Percentiles rank a stretch among this genome's conserved stretches.
These are phyloP conservation scores for Pipistrellus pygmaeus DNA, from an alignment of 2,797 vertebrate genomes.

Conservation along the genomic window DNA sequence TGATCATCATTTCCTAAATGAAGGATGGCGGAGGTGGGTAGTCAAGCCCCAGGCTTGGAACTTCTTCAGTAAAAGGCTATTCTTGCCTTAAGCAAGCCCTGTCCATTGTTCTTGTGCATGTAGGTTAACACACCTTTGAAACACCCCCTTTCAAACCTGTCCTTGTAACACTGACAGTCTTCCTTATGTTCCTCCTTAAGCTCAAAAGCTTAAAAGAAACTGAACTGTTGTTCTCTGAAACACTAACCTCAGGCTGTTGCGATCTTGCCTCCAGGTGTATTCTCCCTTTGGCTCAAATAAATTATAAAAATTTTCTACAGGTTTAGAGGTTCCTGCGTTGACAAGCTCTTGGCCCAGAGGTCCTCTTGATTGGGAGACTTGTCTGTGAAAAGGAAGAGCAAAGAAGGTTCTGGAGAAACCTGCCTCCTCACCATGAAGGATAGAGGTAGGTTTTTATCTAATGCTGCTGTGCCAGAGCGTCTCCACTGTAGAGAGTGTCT, in stretches of 20 bases:
- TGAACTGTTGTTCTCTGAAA: neutral
- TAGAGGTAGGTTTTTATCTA: neutral
- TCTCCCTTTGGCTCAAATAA: neutral
- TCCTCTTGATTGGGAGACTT: neutral
- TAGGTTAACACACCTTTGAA: neutral
- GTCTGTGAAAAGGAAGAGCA: neutral
- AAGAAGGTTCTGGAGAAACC: neutral
- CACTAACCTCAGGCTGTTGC: neutral
- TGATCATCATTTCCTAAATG: neutral
- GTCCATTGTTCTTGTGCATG: neutral
- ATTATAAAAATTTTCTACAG: neutral
- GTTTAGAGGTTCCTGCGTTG: neutral
- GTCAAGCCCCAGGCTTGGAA: no score
- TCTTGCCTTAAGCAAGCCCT: neutral
- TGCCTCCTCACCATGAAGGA: neutral
- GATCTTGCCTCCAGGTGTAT: neutral
- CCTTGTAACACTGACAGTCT: neutral
- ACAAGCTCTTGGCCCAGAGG: neutral
- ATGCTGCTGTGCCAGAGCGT: neutral
- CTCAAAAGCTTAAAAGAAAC: neutral
- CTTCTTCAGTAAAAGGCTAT: neutral
- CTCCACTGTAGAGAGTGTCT: neutral
- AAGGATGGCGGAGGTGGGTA: neutral
- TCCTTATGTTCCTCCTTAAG: neutral
- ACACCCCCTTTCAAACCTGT: neutral